Evolutionary conservation across 1,140 invertebrate species (phyloP).

Genomic region (Drosophila micromelanica): DNA sequence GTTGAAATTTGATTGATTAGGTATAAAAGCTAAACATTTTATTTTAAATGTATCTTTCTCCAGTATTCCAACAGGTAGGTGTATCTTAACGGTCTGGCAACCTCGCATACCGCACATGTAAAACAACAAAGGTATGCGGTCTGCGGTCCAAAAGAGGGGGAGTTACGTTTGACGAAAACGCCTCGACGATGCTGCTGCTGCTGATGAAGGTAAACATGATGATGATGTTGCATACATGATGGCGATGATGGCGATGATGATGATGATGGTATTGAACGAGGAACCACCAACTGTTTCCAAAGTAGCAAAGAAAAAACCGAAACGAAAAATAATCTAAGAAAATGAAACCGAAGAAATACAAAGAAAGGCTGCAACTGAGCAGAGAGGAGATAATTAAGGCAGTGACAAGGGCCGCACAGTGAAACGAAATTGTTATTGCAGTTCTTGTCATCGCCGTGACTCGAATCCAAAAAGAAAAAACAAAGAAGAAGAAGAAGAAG

Average conservation of each 20-base stretch:
- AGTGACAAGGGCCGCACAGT: slow-evolving; percentile 58
- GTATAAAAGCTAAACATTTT: no score
- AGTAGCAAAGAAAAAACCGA: slow-evolving; percentile 62
- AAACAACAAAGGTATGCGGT: slow-evolving; percentile 55
- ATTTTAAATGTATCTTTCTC: no score
- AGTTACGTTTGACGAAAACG: slow-evolving; percentile 45
- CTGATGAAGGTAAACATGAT: slow-evolving; percentile 4
- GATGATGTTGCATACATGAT: slow-evolving; percentile 27
- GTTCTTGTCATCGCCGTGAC: slow-evolving; percentile 35
- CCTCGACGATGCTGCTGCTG: slow-evolving; percentile 12
- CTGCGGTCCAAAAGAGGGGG: slow-evolving; percentile 43
- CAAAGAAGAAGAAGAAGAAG: neutral
- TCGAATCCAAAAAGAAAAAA: slow-evolving; percentile 13
- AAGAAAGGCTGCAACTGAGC: slow-evolving; percentile 22
- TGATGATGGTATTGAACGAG: slow-evolving; percentile 47
- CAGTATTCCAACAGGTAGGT: slow-evolving; percentile 6
- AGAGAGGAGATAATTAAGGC: slow-evolving; percentile 50
- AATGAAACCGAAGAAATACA: slow-evolving; percentile 29
- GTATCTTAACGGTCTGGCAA: slow-evolving; percentile 40
- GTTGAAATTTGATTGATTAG: no score
- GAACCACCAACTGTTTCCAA: slow-evolving; percentile 50
- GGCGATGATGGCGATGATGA: slow-evolving; percentile 11
- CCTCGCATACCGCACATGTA: slow-evolving; percentile 26
- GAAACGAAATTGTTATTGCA: slow-evolving; percentile 73
- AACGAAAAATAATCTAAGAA: slow-evolving; percentile 27